A percentile compares a stretch with the other conserved stretches of the same genome.
Conservation (phyloP, 2,888 invertebrate genomes). For the Hololepta plana region DNA sequence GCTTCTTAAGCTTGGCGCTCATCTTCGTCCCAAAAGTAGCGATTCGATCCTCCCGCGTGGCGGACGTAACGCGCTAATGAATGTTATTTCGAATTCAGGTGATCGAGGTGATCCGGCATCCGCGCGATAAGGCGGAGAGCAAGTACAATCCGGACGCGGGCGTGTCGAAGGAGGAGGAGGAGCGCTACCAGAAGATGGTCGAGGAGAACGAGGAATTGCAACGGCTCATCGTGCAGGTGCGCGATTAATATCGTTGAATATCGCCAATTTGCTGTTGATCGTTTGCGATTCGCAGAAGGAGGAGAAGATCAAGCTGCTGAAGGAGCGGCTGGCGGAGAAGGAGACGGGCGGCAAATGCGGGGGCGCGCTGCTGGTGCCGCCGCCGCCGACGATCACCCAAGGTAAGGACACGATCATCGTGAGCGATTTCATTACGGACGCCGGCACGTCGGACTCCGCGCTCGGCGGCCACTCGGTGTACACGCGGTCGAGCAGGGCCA, state of each 20-base stretch:
- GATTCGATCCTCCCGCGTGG: no score
- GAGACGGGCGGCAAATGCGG: conserved; percentile 38
- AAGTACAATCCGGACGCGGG: conserved; percentile 72
- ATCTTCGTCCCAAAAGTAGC: conserved; percentile 92
- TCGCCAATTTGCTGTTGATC: conserved; percentile 2
- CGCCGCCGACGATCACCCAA: conserved; percentile 34
- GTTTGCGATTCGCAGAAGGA: conserved; percentile 48
- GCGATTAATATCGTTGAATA: conserved; percentile 10
- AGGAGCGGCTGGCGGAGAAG: conserved; percentile 63
- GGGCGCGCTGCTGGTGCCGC: conserved; percentile 10
- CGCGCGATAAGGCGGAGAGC: conserved; percentile 72
- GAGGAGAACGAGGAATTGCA: conserved; percentile 94
- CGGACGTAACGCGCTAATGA: not conserved
- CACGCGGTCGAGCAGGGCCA: conserved; percentile 66
- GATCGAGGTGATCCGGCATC: conserved; percentile 78
- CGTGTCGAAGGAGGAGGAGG: conserved; percentile 83
- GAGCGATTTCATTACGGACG: conserved; percentile 57
- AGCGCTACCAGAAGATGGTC: conserved; percentile 79
- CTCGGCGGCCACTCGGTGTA: conserved; percentile 50
- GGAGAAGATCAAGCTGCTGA: conserved; percentile 67
- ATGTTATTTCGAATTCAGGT: conserved; percentile 31
- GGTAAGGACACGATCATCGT: conserved; percentile 58
- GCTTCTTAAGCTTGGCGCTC: conserved; percentile 95
- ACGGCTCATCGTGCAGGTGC: conserved; percentile 82
- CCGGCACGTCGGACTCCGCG: conserved; percentile 61